Conservation (phyloP, 1,140 invertebrate species). For the Papilio dardanus region DNA sequence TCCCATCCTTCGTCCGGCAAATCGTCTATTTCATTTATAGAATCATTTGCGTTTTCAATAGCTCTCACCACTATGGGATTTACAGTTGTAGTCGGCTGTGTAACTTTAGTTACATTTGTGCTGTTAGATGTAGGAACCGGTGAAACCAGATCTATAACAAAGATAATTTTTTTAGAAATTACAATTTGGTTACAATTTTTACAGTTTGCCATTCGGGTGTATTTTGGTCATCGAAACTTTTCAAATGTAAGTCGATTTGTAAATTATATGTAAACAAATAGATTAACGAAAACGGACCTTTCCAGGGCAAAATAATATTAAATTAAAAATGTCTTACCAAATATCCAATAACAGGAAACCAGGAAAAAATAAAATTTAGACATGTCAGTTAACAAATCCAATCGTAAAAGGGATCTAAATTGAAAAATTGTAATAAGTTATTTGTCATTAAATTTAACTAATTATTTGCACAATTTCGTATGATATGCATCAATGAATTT, state of each 20-base stretch:
- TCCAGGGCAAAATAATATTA: no score
- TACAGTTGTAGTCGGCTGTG: constrained; percentile 27
- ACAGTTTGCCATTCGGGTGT: not conserved
- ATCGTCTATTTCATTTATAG: constrained; percentile 46
- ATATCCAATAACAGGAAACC: constrained; percentile 44
- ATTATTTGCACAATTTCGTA: constrained; percentile 49
- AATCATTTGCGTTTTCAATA: constrained; percentile 35
- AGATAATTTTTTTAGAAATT: not conserved
- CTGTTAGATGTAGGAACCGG: constrained; percentile 43
- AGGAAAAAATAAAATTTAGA: constrained; percentile 46
- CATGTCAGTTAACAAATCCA: constrained; percentile 50
- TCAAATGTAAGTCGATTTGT: no score
- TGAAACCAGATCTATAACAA: constrained; percentile 43
- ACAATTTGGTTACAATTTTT: not conserved
- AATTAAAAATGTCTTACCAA: constrained; percentile 55
- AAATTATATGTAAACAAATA: no score
- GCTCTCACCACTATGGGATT: constrained; percentile 4
- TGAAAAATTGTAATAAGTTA: constrained; percentile 34
- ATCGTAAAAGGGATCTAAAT: constrained; percentile 41
- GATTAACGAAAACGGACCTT: no score
- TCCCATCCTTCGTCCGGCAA: constrained; percentile 66
- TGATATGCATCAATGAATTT: constrained; percentile 43
- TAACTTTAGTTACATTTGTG: constrained; percentile 28
- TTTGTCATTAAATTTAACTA: constrained; percentile 2
- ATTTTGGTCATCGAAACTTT: not conserved